These are phyloP conservation scores for Melikaiella ostensackeni DNA, from an alignment of 2,888 invertebrate genomes.

Conservation along the genomic window DNA sequence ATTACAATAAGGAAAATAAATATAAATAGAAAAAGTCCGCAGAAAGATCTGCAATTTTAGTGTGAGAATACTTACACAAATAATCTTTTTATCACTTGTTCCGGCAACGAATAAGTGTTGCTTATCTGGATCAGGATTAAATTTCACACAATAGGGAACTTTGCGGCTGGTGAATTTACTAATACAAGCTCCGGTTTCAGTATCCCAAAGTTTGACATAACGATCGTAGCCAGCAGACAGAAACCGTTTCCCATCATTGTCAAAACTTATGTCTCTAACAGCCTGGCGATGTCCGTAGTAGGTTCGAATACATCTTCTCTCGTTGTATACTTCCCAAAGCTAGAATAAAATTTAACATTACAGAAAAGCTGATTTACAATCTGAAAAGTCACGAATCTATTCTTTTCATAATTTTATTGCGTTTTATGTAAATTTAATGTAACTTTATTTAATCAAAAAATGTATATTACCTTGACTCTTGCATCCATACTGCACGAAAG, in stretches of 20 bases:
- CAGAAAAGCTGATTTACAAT: too few species aligned
- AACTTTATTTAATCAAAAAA: background rate
- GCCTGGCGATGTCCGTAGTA: constrained; percentile 98
- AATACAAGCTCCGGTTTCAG: constrained; percentile 94
- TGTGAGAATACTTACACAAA: constrained; percentile 87
- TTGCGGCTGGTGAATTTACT: constrained; percentile 96
- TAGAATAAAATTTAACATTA: constrained; percentile 67
- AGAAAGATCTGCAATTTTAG: background rate
- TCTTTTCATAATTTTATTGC: too few species aligned
- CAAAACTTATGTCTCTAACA: constrained; percentile 96
- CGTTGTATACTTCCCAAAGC: constrained; percentile 99
- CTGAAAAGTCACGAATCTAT: too few species aligned
- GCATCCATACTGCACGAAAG: constrained; percentile 98
- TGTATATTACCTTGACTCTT: constrained; percentile 87
- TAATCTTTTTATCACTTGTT: constrained; percentile 99
- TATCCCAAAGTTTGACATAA: constrained; percentile 99
- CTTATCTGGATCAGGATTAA: constrained; percentile 97
- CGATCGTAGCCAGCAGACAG: constrained; percentile 98
- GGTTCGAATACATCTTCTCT: constrained; percentile 93
- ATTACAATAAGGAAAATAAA: background rate
- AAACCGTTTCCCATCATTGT: constrained; percentile 95
- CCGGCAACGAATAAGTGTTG: constrained; percentile 99
- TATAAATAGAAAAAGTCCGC: too few species aligned
- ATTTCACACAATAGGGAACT: constrained; percentile 98
- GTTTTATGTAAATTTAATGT: background rate